These are phyloP conservation scores for Oxytorus armatus DNA, from an alignment of 2,888 invertebrate genomes.

Conservation along the genomic window DNA sequence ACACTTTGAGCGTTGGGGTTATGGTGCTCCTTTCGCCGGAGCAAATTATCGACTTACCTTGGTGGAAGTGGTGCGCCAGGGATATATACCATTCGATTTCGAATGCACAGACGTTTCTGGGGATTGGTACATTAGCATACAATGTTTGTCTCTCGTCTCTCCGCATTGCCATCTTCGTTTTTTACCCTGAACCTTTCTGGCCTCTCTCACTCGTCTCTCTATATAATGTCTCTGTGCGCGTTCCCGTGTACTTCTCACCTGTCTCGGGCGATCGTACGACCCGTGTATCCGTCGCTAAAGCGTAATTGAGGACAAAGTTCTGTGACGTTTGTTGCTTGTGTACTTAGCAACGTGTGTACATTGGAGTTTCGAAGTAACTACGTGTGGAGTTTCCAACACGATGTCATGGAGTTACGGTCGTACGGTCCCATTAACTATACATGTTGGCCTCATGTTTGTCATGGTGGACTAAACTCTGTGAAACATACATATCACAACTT, in stretches of 20 bases:
- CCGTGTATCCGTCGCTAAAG: slow-evolving; percentile 7
- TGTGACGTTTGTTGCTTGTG: slow-evolving; percentile 10
- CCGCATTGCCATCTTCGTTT: slow-evolving; percentile 1
- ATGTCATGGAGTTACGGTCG: not conserved
- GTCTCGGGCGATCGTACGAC: not conserved
- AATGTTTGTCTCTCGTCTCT: slow-evolving; percentile 25
- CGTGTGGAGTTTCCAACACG: not conserved
- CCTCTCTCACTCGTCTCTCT: not conserved
- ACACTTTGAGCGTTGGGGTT: slow-evolving; percentile 1
- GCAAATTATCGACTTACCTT: not conserved
- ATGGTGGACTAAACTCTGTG: not conserved
- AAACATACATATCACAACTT: slow-evolving; percentile 6
- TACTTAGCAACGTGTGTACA: not conserved
- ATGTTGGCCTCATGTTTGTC: not conserved
- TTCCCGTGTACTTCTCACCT: slow-evolving; percentile 19
- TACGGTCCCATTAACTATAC: slow-evolving; percentile 15
- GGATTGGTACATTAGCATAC: slow-evolving; percentile 53
- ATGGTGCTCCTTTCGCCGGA: not conserved
- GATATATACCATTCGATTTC: slow-evolving; percentile 4
- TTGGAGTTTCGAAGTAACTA: slow-evolving; percentile 17
- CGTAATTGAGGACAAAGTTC: slow-evolving; percentile 27
- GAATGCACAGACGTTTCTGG: slow-evolving; percentile 15
- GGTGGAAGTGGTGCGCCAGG: not conserved
- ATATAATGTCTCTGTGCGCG: not conserved
- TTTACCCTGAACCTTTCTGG: not conserved